phyloP scores from a whole-genome alignment of 2,113 vertebrate genomes.

The Trogon melanurus region DNA sequence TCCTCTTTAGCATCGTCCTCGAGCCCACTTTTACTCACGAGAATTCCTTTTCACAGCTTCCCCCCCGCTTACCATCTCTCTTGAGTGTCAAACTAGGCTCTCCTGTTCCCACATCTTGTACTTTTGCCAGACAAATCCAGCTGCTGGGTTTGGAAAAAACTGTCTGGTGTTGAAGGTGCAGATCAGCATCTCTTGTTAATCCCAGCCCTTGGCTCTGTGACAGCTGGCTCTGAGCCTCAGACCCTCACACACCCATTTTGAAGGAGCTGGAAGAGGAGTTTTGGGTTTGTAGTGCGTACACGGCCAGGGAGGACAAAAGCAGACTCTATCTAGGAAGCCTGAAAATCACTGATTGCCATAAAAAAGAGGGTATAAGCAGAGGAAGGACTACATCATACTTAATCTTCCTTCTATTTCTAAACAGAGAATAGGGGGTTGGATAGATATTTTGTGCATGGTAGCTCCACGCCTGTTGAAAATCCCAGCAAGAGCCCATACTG shows the following conservation, averaged over 20 bases:
- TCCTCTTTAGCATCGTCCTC: background rate
- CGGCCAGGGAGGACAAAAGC: background rate
- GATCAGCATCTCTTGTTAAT: background rate
- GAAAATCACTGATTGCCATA: background rate
- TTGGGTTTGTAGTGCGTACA: accelerated
- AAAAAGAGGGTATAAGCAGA: background rate
- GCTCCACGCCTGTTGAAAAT: background rate
- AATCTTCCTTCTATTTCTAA: background rate
- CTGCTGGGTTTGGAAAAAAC: background rate
- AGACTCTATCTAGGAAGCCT: background rate
- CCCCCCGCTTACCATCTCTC: background rate
- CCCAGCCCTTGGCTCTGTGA: background rate
- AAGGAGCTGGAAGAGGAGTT: background rate
- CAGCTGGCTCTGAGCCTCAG: background rate
- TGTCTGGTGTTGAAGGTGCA: background rate
- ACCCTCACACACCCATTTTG: background rate
- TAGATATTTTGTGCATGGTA: accelerated
- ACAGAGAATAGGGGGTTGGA: background rate
- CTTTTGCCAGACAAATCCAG: background rate
- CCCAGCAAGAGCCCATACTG: accelerated
- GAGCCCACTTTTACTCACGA: too few relatives aligned
- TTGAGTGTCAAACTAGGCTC: background rate
- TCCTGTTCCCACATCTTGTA: background rate
- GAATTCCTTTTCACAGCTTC: background rate
- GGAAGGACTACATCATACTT: accelerated